Base-by-base conservation (phyloP, 2,797 vertebrate species). In the Argyrosomus regius region DNA sequence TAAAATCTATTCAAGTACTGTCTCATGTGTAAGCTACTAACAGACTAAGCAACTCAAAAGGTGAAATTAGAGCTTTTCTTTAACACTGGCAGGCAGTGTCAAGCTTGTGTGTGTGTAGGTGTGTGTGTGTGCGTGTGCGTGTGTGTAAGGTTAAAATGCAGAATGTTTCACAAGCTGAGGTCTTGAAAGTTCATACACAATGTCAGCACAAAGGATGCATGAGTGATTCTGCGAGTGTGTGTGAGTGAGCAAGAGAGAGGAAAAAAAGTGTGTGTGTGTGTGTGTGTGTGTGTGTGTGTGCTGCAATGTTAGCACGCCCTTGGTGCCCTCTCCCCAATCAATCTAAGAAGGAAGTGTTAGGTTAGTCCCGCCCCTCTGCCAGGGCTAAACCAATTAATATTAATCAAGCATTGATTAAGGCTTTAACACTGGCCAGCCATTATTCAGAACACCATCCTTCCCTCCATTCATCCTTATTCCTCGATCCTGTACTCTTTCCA, bases 321-420 rank as follows among this genome's bases (percentile, higher is more conserved):
- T 90, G 86, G 72, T 90, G 91, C 85, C 88, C 88, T 90, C 78
- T 81, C 50, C 62, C 85, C 81, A 89, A 95, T 95, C 93, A 94
- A 95, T 95, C 91, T 87, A 65, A 84, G 89, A 58, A 91, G 90
- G 89, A 94, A 91, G 90, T 90, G 89, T 89, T 90, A 72, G 85
- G 84, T 92, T 93, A 87, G 87, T 87, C 85, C 86, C 87, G 74
- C 90, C 92, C 90, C 90, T 77, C 86, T 89, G 83, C 77, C 75
- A 78, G 81, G 72, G 86, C 77, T 87, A 89, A 92, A 90, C 49
- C 58, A 93, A 95, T 95, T 93, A 93, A 94, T 94, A 95, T 95
- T 95, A 94, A 95, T 95, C 93, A 93, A 92, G 89, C 92, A 95
- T 95, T 91, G 94, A 95, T 95, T 94, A 94, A 92, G 87, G 89